Conservation (phyloP, 2,888 invertebrate species). For the Hecatera dysodea region DNA sequence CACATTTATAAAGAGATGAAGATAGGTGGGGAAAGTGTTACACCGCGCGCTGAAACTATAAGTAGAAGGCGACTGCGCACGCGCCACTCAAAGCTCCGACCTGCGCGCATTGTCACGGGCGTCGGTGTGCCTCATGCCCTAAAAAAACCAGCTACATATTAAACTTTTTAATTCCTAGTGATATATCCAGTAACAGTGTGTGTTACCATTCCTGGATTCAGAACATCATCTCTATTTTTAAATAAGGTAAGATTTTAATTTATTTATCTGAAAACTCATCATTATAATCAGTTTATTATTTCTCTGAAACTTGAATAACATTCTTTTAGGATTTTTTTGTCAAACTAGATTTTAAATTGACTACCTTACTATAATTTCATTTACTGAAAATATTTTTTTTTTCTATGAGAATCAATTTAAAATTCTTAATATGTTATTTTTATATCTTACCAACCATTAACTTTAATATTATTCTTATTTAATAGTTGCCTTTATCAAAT, state of each 20-base stretch:
- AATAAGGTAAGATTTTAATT: conserved; percentile 58
- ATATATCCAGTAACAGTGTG: conserved; percentile 65
- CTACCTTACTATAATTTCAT: neutral
- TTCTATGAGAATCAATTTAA: neutral
- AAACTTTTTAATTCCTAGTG: conserved; percentile 51
- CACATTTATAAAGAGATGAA: conserved; percentile 74
- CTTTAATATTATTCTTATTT: neutral
- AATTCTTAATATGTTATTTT: neutral
- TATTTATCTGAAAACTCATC: neutral
- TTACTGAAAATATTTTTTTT: neutral
- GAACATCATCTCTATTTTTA: conserved; percentile 26
- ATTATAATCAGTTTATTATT: neutral
- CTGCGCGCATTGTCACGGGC: conserved; percentile 76
- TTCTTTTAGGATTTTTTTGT: neutral
- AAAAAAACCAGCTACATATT: conserved; percentile 33
- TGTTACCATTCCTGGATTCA: conserved; percentile 65
- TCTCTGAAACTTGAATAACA: neutral
- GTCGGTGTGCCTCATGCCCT: conserved; percentile 58
- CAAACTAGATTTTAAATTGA: neutral
- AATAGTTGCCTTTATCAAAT: neutral
- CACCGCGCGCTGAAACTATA: conserved; percentile 84
- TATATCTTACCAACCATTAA: too few species aligned
- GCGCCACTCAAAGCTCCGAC: conserved; percentile 81
- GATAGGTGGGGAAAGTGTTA: conserved; percentile 88
- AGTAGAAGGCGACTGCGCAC: conserved; percentile 80